Percentiles rank a stretch among this genome's conserved stretches.
Evolutionary conservation across 2,797 vertebrate genomes (phyloP).

Genomic region (Diplodus puntazzo): DNA sequence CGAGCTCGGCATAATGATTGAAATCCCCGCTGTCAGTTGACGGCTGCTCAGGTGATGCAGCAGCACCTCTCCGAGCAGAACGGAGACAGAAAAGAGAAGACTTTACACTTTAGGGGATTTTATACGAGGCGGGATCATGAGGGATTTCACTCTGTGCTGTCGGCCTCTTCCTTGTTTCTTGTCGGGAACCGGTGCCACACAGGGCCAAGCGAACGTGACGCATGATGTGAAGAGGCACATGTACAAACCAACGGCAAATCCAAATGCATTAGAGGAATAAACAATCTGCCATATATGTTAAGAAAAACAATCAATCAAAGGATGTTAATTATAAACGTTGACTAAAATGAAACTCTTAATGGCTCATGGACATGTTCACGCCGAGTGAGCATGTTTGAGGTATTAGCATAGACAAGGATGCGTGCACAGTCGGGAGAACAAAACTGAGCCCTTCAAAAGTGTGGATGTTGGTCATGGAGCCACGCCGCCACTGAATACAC

Average conservation of each 20-base stretch:
- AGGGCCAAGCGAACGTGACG: conserved; percentile 10
- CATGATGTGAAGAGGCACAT: conserved; percentile 52
- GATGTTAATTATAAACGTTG: conserved; percentile 20
- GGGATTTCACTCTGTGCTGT: conserved; percentile 52
- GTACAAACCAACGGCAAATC: conserved; percentile 20
- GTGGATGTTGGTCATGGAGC: not conserved
- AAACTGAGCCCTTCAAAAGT: not conserved
- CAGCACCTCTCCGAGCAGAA: conserved; percentile 65
- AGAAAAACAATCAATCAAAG: conserved; percentile 33
- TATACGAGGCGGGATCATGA: conserved; percentile 51
- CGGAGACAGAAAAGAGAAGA: conserved; percentile 33
- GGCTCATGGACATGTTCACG: conserved; percentile 1
- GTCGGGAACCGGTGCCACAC: conserved; percentile 14
- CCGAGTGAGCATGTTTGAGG: not conserved
- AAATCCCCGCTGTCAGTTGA: conserved; percentile 77
- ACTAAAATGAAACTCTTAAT: conserved; percentile 28
- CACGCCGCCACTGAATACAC: too few species aligned
- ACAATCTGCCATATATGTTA: conserved; percentile 13
- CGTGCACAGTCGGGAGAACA: not conserved
- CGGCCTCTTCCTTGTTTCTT: conserved; percentile 46
- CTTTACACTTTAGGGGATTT: conserved; percentile 60
- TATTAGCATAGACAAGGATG: not conserved
- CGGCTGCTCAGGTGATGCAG: conserved; percentile 70
- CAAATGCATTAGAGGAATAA: conserved; percentile 12
- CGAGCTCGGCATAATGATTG: conserved; percentile 75